Evolutionary conservation across 2,888 invertebrate genomes (phyloP).

Genomic region (Plebejus anna): DNA sequence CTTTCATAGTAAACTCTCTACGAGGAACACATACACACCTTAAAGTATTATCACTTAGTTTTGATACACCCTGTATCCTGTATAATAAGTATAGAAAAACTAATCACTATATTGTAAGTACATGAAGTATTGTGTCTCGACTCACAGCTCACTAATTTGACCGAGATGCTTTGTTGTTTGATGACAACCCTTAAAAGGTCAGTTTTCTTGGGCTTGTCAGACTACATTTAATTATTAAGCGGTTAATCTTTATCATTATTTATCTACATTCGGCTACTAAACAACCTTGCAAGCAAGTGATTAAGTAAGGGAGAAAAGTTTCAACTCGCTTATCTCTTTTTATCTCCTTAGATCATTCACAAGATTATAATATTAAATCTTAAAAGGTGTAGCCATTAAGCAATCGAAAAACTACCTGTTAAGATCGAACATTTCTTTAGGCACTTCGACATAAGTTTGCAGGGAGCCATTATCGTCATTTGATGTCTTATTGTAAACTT

Average conservation of each 20-base stretch:
- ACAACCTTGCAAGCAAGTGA: background rate
- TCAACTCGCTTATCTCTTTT: background rate
- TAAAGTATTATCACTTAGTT: no score
- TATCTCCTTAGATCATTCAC: background rate
- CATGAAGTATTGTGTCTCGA: no score
- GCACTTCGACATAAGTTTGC: background rate
- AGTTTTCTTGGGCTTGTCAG: background rate
- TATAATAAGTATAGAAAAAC: no score
- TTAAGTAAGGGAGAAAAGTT: conserved; percentile 15
- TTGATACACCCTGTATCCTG: no score
- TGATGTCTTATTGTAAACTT: no score
- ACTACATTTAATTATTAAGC: background rate
- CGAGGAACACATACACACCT: no score
- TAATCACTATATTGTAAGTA: no score
- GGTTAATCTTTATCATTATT: background rate
- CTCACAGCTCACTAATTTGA: no score
- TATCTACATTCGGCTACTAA: background rate
- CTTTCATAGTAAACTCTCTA: no score
- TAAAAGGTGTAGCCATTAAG: background rate
- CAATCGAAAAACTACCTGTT: background rate
- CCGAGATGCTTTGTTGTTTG: background rate
- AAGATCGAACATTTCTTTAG: background rate
- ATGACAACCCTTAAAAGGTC: no score
- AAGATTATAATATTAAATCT: background rate
- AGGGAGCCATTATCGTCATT: background rate